A percentile compares a stretch with the other conserved stretches of the same genome.
phyloP scores from a whole-genome alignment of 2,797 vertebrate species.

The Galaxias olidus region DNA sequence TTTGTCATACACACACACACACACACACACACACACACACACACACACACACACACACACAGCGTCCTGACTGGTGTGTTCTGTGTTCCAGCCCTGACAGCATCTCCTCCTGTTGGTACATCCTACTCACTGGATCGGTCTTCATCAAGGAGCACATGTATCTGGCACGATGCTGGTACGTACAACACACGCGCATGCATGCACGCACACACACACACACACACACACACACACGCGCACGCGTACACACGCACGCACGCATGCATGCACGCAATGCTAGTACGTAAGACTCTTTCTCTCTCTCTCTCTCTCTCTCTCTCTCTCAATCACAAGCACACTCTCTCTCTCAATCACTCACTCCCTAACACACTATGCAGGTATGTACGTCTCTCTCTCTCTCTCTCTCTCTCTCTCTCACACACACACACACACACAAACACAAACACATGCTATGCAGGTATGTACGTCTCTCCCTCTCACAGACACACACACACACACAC shows the following conservation, averaged over 20 bases:
- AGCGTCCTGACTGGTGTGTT: constrained; percentile 15
- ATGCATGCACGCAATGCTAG: too few relatives aligned
- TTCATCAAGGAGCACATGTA: constrained; percentile 96
- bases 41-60: constrained; percentile 11
- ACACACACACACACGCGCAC: not conserved
- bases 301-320: too few relatives aligned
- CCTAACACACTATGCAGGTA: too few relatives aligned
- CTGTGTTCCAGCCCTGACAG: constrained; percentile 84
- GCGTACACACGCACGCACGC: too few relatives aligned
- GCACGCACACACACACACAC: not conserved
- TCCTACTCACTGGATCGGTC: constrained; percentile 92
- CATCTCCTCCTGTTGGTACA: constrained; percentile 92
- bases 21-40: not conserved
- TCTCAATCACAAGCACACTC: too few relatives aligned
- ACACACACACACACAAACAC: too few relatives aligned
- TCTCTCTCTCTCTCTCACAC: too few relatives aligned
- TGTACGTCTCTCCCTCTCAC: too few relatives aligned
- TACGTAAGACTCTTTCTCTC: too few relatives aligned
- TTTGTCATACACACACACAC: not conserved
- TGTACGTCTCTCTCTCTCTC: not conserved
- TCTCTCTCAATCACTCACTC: too few relatives aligned
- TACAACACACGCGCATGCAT: constrained; percentile 27
- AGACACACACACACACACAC: too few relatives aligned
- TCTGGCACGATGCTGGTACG: constrained; percentile 84
- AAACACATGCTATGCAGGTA: too few relatives aligned